Conservation (phyloP, 2,113 vertebrate genomes). For the Syngnathus scovelli region DNA sequence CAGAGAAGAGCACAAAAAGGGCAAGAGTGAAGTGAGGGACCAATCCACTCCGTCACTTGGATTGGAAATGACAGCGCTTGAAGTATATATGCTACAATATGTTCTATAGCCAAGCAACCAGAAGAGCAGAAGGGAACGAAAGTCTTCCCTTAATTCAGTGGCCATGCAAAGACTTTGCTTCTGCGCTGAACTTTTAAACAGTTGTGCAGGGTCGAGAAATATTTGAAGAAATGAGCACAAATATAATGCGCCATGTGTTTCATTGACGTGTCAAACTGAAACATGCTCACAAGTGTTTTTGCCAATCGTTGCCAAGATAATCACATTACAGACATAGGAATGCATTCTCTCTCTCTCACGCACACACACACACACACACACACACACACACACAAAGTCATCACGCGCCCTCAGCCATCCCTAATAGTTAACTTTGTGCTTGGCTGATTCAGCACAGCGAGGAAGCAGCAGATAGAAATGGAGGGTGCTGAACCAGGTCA, state of each 20-base stretch:
- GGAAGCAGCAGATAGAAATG: constrained; percentile 26
- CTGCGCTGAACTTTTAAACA: neutral
- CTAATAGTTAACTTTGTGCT: constrained; percentile 56
- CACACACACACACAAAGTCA: constrained; percentile 11
- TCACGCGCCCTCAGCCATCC: constrained; percentile 38
- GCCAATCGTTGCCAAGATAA: constrained; percentile 11
- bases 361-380: constrained; percentile 5
- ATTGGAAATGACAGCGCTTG: constrained; percentile 40
- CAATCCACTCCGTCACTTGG: constrained; percentile 18
- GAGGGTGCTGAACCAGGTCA: constrained; percentile 35
- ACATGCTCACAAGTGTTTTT: constrained; percentile 4
- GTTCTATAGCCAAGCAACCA: constrained; percentile 35
- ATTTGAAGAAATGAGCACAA: constrained; percentile 18
- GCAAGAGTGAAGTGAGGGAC: constrained; percentile 13
- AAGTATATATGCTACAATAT: constrained; percentile 35
- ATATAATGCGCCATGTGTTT: constrained; percentile 1
- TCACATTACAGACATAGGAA: constrained; percentile 12
- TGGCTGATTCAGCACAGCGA: constrained; percentile 44
- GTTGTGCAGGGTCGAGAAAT: neutral
- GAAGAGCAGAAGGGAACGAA: constrained; percentile 24
- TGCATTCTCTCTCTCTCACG: too few species aligned
- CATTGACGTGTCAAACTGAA: constrained; percentile 2
- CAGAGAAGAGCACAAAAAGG: constrained; percentile 3
- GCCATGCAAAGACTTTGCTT: constrained; percentile 1
- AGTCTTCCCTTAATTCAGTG: constrained; percentile 21